phyloP scores from a whole-genome alignment of 2,797 vertebrate species.

The Enteromius unitaeniatus region DNA sequence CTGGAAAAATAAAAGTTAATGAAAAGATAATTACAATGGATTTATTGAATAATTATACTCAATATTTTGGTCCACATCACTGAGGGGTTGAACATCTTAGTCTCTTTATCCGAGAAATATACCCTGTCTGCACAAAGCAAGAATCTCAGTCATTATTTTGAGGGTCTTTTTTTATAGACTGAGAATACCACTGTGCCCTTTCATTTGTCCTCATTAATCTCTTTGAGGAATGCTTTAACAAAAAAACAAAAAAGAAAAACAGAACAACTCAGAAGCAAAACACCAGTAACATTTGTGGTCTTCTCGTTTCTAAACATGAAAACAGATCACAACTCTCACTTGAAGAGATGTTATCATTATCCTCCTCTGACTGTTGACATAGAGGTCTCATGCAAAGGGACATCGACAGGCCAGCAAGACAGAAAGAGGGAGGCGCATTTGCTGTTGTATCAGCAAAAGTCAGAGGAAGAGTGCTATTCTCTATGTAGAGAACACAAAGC shows the following conservation, averaged over 20 bases:
- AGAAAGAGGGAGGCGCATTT: slow-evolving; percentile 72
- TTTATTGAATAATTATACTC: slow-evolving; percentile 57
- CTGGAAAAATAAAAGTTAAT: slow-evolving; percentile 60
- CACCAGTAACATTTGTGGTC: slow-evolving; percentile 26
- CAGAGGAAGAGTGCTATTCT: slow-evolving; percentile 81
- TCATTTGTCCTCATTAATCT: slow-evolving; percentile 49
- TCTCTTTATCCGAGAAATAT: slow-evolving; percentile 53
- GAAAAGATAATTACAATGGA: slow-evolving; percentile 58
- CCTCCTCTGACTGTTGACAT: slow-evolving; percentile 40
- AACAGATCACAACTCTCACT: slow-evolving; percentile 11
- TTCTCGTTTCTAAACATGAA: slow-evolving; percentile 42
- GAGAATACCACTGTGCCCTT: slow-evolving; percentile 63
- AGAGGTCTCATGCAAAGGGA: slow-evolving; percentile 63
- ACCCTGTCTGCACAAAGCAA: slow-evolving; percentile 48
- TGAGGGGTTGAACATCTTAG: slow-evolving; percentile 44
- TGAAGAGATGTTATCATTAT: slow-evolving; percentile 23
- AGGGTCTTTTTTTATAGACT: slow-evolving; percentile 40
- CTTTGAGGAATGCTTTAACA: slow-evolving; percentile 37
- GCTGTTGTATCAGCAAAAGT: slow-evolving; percentile 82
- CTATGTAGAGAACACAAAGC: slow-evolving; percentile 74
- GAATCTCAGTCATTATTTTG: slow-evolving; percentile 47
- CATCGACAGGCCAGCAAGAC: slow-evolving; percentile 68
- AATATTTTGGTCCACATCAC: slow-evolving; percentile 41
- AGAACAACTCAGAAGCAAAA: slow-evolving; percentile 6
- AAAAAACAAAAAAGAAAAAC: too few species aligned